Percentiles rank a stretch among this genome's conserved stretches.
Conservation (phyloP, 2,797 vertebrate species). For the Tolypeutes matacus region DNA sequence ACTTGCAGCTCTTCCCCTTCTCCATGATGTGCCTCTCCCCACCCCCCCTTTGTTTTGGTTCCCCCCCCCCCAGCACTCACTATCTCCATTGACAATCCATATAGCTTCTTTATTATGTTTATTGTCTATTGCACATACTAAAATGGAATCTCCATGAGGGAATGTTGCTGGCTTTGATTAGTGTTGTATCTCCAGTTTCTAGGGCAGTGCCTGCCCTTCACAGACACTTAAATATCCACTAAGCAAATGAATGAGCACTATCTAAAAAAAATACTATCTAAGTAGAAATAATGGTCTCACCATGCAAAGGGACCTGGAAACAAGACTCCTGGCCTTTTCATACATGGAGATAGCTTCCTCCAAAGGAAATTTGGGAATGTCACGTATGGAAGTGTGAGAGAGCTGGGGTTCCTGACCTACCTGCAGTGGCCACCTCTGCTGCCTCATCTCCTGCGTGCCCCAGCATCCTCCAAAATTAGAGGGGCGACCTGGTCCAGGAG, state of each 20-base stretch:
- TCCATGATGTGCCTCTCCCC: background rate
- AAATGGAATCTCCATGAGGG: background rate
- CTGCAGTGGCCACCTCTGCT: accelerated
- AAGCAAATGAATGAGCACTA: background rate
- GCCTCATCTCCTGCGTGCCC: background rate
- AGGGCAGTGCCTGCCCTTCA: background rate
- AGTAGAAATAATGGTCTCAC: background rate
- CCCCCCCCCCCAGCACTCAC: no score
- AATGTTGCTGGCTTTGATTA: background rate
- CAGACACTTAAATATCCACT: no score
- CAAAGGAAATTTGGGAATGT: no score
- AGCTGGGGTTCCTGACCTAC: accelerated
- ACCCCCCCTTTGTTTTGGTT: no score
- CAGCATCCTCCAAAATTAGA: accelerated
- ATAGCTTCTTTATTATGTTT: no score
- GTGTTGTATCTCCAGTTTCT: no score
- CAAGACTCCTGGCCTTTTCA: background rate
- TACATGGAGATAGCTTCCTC: background rate
- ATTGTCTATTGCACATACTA: background rate
- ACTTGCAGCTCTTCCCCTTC: background rate
- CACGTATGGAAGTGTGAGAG: accelerated
- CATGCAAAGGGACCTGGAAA: background rate
- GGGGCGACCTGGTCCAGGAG: background rate
- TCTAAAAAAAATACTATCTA: background rate
- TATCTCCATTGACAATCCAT: no score